A percentile compares a stretch with the other conserved stretches of the same genome.
Conservation (phyloP, 2,888 invertebrate species). For the Deroplatys truncata region DNA sequence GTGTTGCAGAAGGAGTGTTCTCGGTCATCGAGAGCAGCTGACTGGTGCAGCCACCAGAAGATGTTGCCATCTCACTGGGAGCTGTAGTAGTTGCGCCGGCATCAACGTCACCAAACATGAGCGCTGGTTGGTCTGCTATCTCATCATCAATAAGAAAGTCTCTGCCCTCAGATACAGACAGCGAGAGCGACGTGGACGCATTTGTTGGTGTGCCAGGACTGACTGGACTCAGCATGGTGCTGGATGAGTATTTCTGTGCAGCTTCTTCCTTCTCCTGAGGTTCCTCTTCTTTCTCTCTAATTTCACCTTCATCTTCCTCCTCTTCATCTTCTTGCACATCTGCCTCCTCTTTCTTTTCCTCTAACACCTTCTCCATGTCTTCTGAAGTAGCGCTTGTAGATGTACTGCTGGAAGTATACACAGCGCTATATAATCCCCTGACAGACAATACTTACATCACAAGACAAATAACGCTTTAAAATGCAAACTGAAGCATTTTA, state of each 20-base stretch:
- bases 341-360: background rate
- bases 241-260: background rate
- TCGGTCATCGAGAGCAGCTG: slow-evolving; percentile 38
- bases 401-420: slow-evolving; percentile 36
- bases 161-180: slow-evolving; percentile 69
- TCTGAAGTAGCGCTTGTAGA: slow-evolving; percentile 40
- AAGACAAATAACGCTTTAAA: too few relatives aligned
- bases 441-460: too few relatives aligned
- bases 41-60: slow-evolving; percentile 20
- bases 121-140: slow-evolving; percentile 84
- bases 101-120: slow-evolving; percentile 55
- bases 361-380: slow-evolving; percentile 6
- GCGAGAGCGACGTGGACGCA: slow-evolving; percentile 61
- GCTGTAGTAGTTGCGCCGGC: background rate
- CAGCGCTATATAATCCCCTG: too few relatives aligned
- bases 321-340: background rate
- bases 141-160: slow-evolving; percentile 85
- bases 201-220: slow-evolving; percentile 76
- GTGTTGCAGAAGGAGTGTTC: slow-evolving; percentile 39
- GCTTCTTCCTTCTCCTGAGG: background rate
- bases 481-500: too few relatives aligned
- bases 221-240: slow-evolving; percentile 34
- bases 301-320: background rate
- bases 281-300: background rate
- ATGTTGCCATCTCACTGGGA: background rate